These are phyloP conservation scores for Oxycera nigricornis DNA, from an alignment of 2,888 invertebrate genomes.

Conservation along the genomic window DNA sequence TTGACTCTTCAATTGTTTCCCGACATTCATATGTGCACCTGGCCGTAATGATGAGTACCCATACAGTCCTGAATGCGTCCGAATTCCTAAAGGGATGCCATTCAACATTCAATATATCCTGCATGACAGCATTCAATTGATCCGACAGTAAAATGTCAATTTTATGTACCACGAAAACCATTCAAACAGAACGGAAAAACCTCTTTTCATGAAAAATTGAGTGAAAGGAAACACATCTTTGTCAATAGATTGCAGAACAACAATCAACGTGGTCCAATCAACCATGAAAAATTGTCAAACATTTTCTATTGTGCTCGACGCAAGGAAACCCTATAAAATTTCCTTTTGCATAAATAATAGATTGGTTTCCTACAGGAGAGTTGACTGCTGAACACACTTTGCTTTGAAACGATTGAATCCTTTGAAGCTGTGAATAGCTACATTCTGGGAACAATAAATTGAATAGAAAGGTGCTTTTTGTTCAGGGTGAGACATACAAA, in stretches of 20 bases:
- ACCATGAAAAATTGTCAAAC: constrained; percentile 8
- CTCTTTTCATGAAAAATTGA: background rate
- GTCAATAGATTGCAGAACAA: constrained; percentile 5
- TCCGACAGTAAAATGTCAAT: background rate
- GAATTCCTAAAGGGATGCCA: background rate
- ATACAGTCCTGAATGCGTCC: background rate
- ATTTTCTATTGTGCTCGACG: background rate
- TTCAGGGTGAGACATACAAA: too few relatives aligned
- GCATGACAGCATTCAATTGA: background rate
- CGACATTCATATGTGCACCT: constrained; percentile 1
- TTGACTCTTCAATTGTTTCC: background rate
- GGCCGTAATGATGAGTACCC: background rate
- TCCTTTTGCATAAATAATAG: constrained; percentile 27
- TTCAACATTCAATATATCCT: background rate
- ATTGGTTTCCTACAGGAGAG: background rate
- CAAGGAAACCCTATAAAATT: constrained; percentile 9
- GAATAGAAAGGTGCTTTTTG: too few relatives aligned
- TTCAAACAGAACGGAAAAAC: background rate
- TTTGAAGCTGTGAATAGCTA: too few relatives aligned
- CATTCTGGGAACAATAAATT: too few relatives aligned
- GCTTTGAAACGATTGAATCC: background rate
- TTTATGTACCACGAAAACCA: constrained; percentile 8
- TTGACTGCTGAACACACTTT: background rate
- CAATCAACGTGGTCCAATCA: constrained; percentile 19
- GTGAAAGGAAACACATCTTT: background rate